Evolutionary conservation across 2,113 vertebrate genomes (phyloP).

Genomic region (Lagopus muta): DNA sequence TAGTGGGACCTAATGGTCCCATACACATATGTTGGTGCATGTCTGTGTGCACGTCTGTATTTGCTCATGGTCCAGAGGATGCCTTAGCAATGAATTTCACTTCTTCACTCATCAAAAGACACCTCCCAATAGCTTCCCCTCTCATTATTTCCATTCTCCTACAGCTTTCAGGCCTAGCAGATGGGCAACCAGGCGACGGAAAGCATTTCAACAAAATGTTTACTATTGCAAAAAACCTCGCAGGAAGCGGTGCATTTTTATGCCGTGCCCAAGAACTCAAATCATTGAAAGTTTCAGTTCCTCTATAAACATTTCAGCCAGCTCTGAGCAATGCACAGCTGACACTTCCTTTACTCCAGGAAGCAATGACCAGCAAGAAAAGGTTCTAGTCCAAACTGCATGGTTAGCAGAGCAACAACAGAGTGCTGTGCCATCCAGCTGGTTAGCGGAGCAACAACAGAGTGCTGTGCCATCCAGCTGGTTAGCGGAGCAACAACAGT

Average conservation of each 20-base stretch:
- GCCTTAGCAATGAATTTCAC: not conserved
- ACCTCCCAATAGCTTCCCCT: not conserved
- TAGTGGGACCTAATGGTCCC: not conserved
- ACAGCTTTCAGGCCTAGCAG: not conserved
- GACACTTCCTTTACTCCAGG: constrained; percentile 58
- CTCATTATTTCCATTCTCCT: not conserved
- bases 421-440: not conserved
- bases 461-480: not conserved
- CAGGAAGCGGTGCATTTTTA: constrained; percentile 54
- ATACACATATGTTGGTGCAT: fast-evolving
- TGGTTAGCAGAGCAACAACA: not conserved
- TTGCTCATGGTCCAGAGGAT: not conserved
- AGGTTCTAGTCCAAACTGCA: constrained; percentile 32
- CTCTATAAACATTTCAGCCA: constrained; percentile 70
- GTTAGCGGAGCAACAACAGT: constrained; percentile 6
- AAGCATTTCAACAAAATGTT: constrained; percentile 51
- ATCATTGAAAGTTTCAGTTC: constrained; percentile 67
- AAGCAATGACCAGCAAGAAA: constrained; percentile 40
- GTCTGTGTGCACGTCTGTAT: not conserved
- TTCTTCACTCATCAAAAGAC: not conserved
- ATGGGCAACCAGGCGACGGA: not conserved
- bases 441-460: constrained; percentile 10
- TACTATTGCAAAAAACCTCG: constrained; percentile 29
- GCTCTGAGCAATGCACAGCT: constrained; percentile 53
- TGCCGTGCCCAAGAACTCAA: constrained; percentile 42